phyloP scores from a whole-genome alignment of 2,888 invertebrate species.

The Pristionchus fissidentatus region DNA sequence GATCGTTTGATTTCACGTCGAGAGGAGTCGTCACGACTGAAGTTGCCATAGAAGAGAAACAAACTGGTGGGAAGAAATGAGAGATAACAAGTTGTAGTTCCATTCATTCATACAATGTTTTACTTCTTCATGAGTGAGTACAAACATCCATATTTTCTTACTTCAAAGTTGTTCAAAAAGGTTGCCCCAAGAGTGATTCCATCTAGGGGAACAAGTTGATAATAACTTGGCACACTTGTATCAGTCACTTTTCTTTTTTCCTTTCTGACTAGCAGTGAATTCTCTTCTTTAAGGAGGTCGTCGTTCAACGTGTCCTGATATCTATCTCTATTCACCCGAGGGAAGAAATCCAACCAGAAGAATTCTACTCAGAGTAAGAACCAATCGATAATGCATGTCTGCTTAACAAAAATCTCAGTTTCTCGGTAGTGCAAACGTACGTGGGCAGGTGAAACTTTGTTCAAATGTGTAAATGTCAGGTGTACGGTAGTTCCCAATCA shows the following conservation, averaged over 20 bases:
- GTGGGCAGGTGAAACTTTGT: too few species aligned
- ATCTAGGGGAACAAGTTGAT: background rate
- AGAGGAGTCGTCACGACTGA: conserved; percentile 33
- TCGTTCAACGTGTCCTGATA: conserved; percentile 73
- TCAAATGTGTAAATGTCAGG: conserved; percentile 46
- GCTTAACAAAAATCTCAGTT: background rate
- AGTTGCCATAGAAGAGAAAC: conserved; percentile 1
- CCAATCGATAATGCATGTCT: background rate
- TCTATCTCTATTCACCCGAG: conserved; percentile 65
- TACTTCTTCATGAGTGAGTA: too few species aligned
- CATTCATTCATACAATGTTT: too few species aligned
- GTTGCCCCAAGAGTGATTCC: background rate
- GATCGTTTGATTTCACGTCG: conserved; percentile 47
- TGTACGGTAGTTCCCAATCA: conserved; percentile 66
- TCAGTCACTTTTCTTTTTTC: background rate
- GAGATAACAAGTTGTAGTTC: too few species aligned
- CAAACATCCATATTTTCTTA: too few species aligned
- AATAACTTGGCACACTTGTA: background rate
- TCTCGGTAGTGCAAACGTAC: background rate
- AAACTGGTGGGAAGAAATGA: background rate
- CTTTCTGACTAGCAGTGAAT: background rate
- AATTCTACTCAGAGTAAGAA: conserved; percentile 11
- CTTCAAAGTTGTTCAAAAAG: too few species aligned
- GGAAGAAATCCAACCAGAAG: conserved; percentile 51
- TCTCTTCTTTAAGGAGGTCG: conserved; percentile 54